A percentile compares a stretch with the other conserved stretches of the same genome.
phyloP scores from a whole-genome alignment of 2,888 invertebrate species.

The Conops quadrifasciatus region DNA sequence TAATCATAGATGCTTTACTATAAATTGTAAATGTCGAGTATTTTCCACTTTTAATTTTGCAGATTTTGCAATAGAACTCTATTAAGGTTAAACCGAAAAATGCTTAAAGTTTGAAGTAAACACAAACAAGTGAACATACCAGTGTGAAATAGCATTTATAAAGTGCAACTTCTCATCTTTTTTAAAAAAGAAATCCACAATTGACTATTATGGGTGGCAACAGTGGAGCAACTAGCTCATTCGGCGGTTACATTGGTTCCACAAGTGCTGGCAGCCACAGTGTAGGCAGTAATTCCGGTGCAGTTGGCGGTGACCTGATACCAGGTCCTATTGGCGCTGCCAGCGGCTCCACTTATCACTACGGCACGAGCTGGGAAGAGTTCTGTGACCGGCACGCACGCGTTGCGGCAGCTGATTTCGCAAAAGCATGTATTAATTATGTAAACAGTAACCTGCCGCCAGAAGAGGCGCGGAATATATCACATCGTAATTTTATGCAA shows the following conservation, averaged over 20 bases:
- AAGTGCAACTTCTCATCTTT: too few relatives aligned
- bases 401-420: conserved; percentile 86
- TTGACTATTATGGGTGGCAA: conserved; percentile 54
- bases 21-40: too few relatives aligned
- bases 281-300: conserved; percentile 46
- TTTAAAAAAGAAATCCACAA: too few relatives aligned
- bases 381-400: conserved; percentile 89
- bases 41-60: too few relatives aligned
- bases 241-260: conserved; percentile 60
- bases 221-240: conserved; percentile 51
- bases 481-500: conserved; percentile 81
- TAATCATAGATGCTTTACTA: too few relatives aligned
- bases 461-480: conserved; percentile 73
- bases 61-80: too few relatives aligned
- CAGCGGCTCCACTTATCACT: conserved; percentile 67
- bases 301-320: conserved; percentile 50
- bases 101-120: conserved; percentile 36
- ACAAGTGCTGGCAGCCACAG: conserved; percentile 53
- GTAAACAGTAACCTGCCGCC: conserved; percentile 75
- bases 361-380: conserved; percentile 80
- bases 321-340: conserved; percentile 54
- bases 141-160: too few relatives aligned
- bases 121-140: too few relatives aligned
- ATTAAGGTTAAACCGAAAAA: too few relatives aligned
- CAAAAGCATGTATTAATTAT: conserved; percentile 83